Base-by-base conservation (phyloP, 2,888 invertebrate genomes). In the Aleiodes alternator region DNA sequence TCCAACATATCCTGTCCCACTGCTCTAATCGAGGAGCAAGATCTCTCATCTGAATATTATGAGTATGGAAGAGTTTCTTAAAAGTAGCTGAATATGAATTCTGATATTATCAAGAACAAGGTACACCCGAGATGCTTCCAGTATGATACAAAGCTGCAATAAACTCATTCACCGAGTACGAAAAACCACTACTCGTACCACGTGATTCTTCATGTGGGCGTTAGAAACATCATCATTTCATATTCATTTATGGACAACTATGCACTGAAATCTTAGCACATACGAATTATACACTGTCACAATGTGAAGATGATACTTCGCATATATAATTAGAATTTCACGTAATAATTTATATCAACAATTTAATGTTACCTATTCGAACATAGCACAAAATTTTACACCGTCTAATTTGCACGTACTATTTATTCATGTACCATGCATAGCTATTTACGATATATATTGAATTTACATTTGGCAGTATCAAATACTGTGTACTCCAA, bases 11-110 rank as follows among this genome's bases (percentile, higher is more conserved):
- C 51, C 34, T 69, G 75, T 69, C 61, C 76, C 75, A 78, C 76
- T 76, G 70, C 68, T 70, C 71, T 76, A 75, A 78, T 78, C 78
- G 75, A 75, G 76, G 72, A 76, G 76, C 76, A 73, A 72, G 71
- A 78, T 78, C 76, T 76, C 61, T 14, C 72, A 38, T 53, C 34
- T 16, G n/a, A 59, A 59, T n/a, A 38, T 38, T 9, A 38, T 6
- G 16, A 34, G 14, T 5, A 34, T n/a, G 59, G 23, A 59, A 59
- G 4, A 31, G 31, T 53, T 53, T 5, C 12, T 11, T 53, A 12
- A 53, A 14, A 38, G 38, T 38, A 38, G 38, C 38, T 38, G 38
- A 38, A 38, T 38, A 8, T 8, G 5, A 5, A 43, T 43, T 43
- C 43, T 14, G 55, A 55, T 55, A 55, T 55, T 14, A 55, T 55